Evolutionary conservation across 1,140 invertebrate species (phyloP), one percentile per base, ranked within the genome.

Genomic region (Zaprionus capensis): DNA sequence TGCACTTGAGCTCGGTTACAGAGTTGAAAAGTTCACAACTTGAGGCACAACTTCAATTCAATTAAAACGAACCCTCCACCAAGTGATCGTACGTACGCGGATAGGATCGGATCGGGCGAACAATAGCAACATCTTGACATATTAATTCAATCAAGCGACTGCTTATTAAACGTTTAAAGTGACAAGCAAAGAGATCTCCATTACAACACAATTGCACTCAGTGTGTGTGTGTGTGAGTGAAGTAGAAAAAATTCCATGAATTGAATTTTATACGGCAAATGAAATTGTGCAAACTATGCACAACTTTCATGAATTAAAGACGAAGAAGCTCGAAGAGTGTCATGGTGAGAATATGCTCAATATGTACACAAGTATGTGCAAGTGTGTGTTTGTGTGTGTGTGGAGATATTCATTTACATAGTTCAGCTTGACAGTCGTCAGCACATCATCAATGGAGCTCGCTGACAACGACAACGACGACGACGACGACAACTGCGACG

Each of bases 131-230:
- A 31, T 31, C 73, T 80, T 80, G 77, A 77, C 69, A 77, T 78
- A 90, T 90, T 88, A 88, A 88, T 88, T 88, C 85, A 88, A 88
- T 88, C 85, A 88, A 85, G 84, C 67, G 76, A 80, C 69, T 77
- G 85, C 85, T 90, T 88, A 88, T 88, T 88, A 90, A 86, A 86
- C 70, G 79, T 55, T 77, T 79, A 58, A 86, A 88, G 84, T 90
- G 84, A 78, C 84, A 87, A 90, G 64, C 78, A 81, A 31, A 69
- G 36, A 81, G 76, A 83, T 72, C 53, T 57, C 67, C 61, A 62
- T 72, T 80, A 73, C 61, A 49, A 69, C 58, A 46, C 68, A 80
- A 61, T 64, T 69, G 57, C 46, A 22, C 22, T 55, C 31, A 55
- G 49, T 65, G 22, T 24, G 14, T 53, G 49, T 44, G 41, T 44